Evolutionary conservation across 2,113 vertebrate species (phyloP), one percentile per base, ranked within the genome.

Genomic region (Sula dactylatra): DNA sequence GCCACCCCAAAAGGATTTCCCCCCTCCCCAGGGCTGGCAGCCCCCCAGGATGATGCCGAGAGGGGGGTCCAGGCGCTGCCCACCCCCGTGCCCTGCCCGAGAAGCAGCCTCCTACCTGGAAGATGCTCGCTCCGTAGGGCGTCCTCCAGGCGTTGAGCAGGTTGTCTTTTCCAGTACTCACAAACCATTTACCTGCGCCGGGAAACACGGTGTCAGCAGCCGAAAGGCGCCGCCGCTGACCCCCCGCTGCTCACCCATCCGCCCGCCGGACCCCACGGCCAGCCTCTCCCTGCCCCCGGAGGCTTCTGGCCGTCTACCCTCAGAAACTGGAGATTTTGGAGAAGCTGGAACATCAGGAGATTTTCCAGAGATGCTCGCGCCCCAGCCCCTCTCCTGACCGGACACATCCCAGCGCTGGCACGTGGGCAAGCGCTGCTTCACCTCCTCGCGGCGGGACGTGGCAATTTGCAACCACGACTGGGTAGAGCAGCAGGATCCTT

Each of bases 161-260:
- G 97, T 99, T 99, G 97, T 99, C 99, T 90, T 99, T 99, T 65
- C 99, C 99, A 7, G 99, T 99, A 97, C 99, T 99, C 97, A 99
- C 99, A 69, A 99, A 99, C 99, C 99, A 99, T 98, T 99, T 99
- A 73, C 99, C 99, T 99, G 88, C 1, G 2, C 38, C 16, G 0
- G 52, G 59, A 74, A 50, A 54, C 10, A 8, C 0, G 1, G 56
- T 2, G 13, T 97, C 55, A 96, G 78, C 21, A 7, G 58, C 22
- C 0, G 2, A 10, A 44, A 31, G 1, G 50, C 16, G 32, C n/a
- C 3, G 1, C 20, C 13, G 26, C 4, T 20, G 8, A 32, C 9
- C 11, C 32, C 25, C 45, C 1, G 11, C 14, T n/a, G n/a, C n/a
- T n/a, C n/a, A n/a, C 73, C 4, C n/a, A n/a, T 15, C 45, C 20